These are phyloP conservation scores for Pomacea canaliculata DNA, from an alignment of 2,888 invertebrate genomes.

Conservation along the genomic window DNA sequence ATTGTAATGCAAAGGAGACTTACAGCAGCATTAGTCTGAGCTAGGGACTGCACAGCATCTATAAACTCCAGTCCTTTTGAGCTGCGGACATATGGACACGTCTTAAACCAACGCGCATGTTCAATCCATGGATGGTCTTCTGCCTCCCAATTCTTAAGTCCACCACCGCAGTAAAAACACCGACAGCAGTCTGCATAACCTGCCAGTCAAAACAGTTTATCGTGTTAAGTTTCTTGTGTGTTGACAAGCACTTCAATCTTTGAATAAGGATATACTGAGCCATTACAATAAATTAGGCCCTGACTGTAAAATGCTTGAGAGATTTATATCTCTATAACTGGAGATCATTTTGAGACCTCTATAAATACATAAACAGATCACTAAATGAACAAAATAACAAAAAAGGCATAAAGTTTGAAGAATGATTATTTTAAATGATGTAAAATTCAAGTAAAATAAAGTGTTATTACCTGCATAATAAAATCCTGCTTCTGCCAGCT, in stretches of 20 bases:
- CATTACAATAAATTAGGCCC: too few species aligned
- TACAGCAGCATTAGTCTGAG: not conserved
- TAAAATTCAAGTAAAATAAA: too few species aligned
- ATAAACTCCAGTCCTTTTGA: slow-evolving; percentile 30
- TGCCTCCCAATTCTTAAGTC: slow-evolving; percentile 33
- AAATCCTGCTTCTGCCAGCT: slow-evolving; percentile 17
- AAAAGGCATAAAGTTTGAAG: too few species aligned
- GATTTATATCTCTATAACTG: too few species aligned
- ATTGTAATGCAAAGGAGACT: not conserved
- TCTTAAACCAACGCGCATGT: slow-evolving; percentile 34
- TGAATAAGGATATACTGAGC: too few species aligned
- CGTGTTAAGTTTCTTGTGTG: too few species aligned
- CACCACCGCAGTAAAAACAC: slow-evolving; percentile 38
- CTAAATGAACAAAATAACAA: too few species aligned
- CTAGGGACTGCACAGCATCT: slow-evolving; percentile 25
- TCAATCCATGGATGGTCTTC: slow-evolving; percentile 34
- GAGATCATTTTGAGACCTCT: too few species aligned
- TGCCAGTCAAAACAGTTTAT: not conserved
- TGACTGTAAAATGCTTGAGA: too few species aligned
- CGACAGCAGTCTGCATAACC: slow-evolving; percentile 36
- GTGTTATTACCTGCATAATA: slow-evolving; percentile 16
- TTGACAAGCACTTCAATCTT: too few species aligned
- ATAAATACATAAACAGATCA: too few species aligned
- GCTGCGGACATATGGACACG: slow-evolving; percentile 29
- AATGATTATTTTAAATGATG: too few species aligned